Percentiles rank a stretch among this genome's conserved stretches.
Evolutionary conservation across 2,797 vertebrate genomes (phyloP).

Genomic region (Orestias chungarensis): DNA sequence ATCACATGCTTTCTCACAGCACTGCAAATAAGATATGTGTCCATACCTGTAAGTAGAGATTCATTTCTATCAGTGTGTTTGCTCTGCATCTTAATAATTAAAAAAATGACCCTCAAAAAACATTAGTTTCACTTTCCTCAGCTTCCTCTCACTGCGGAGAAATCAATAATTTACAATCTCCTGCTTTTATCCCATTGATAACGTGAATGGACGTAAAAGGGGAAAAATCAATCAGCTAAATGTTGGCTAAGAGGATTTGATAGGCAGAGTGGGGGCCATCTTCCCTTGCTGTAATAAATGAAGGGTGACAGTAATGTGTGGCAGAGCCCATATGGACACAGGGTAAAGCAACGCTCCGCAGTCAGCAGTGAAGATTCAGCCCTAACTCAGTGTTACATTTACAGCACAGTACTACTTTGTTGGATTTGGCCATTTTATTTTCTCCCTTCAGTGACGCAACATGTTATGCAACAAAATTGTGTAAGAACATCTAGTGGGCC

Average conservation of each 20-base stretch:
- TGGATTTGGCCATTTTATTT: conserved; percentile 46
- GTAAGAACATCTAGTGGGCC: conserved; percentile 12
- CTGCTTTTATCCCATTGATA: conserved; percentile 68
- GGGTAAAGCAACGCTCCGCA: conserved; percentile 53
- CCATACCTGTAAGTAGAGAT: conserved; percentile 20
- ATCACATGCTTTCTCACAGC: conserved; percentile 33
- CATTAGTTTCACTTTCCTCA: conserved; percentile 45
- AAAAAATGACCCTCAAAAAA: conserved; percentile 53
- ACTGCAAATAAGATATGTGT: conserved; percentile 24
- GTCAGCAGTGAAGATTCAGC: conserved; percentile 27
- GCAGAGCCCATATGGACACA: conserved; percentile 70
- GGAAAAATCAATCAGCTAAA: conserved; percentile 76
- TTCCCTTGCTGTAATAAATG: conserved; percentile 63
- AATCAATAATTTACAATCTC: conserved; percentile 70
- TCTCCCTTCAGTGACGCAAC: conserved; percentile 35
- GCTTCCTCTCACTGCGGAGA: conserved; percentile 43
- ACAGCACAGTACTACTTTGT: conserved; percentile 34
- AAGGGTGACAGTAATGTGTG: conserved; percentile 75
- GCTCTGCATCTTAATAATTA: conserved; percentile 51
- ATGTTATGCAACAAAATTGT: conserved; percentile 29
- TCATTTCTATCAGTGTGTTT: conserved; percentile 43
- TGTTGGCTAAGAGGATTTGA: conserved; percentile 78
- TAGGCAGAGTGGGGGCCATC: conserved; percentile 56
- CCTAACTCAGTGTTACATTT: conserved; percentile 62
- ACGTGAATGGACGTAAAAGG: conserved; percentile 57